phyloP scores from a whole-genome alignment of 2,888 invertebrate species.

The Netelia virgata region DNA sequence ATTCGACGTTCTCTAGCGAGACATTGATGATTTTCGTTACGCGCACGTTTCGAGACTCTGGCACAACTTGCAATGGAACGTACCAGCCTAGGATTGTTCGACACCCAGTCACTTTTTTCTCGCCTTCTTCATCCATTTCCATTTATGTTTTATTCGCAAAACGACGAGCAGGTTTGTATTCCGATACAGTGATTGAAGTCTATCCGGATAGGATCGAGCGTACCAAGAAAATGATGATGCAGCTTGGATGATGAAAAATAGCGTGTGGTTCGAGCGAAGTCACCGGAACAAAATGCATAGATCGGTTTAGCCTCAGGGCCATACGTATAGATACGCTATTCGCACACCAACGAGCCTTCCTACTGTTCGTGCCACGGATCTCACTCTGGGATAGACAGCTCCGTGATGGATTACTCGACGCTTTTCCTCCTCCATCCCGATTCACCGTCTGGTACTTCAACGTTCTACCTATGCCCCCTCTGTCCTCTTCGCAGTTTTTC shows the following conservation, averaged over 20 bases:
- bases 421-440: constrained; percentile 57
- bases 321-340: constrained; percentile 17
- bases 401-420: constrained; percentile 83
- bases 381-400: constrained; percentile 81
- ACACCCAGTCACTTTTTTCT: background rate
- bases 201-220: constrained; percentile 56
- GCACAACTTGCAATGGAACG: background rate
- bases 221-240: constrained; percentile 82
- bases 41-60: background rate
- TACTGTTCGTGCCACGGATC: constrained; percentile 73
- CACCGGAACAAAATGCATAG: constrained; percentile 84
- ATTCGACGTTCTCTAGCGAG: background rate
- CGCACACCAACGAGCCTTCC: constrained; percentile 36
- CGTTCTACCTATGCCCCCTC: constrained; percentile 23
- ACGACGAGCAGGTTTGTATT: background rate
- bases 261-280: constrained; percentile 81
- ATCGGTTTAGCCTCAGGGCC: constrained; percentile 83
- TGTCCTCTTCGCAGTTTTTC: constrained; percentile 9
- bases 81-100: background rate
- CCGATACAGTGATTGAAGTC: background rate
- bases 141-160: background rate
- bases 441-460: constrained; percentile 47
- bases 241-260: constrained; percentile 81
- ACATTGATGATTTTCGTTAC: too few relatives aligned
- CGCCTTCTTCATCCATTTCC: background rate